These are phyloP conservation scores for Drosophila mauritiana DNA, from an alignment of 1,140 invertebrate species.

Conservation along the genomic window DNA sequence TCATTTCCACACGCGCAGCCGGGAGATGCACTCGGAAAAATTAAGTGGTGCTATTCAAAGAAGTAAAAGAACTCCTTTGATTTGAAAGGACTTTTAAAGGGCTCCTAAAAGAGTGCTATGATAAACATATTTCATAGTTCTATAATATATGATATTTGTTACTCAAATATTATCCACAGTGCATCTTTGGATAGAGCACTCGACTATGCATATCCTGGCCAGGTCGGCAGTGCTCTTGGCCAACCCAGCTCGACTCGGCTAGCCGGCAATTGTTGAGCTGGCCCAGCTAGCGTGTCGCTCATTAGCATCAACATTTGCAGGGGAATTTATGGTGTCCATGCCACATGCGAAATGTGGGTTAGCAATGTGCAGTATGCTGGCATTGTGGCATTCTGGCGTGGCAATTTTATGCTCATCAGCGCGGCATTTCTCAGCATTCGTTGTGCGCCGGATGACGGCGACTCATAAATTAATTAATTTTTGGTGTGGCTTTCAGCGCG, in stretches of 20 bases:
- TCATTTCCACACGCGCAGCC: conserved; percentile 13
- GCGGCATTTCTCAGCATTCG: conserved; percentile 71
- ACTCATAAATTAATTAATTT: conserved; percentile 83
- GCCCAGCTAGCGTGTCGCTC: conserved; percentile 79
- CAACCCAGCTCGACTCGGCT: conserved; percentile 11
- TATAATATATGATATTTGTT: too few species aligned
- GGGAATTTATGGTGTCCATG: conserved; percentile 73
- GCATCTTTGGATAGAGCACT: conserved; percentile 5
- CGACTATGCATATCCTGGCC: conserved; percentile 24
- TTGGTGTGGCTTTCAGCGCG: conserved; percentile 81
- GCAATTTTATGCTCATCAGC: conserved; percentile 80
- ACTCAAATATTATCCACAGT: not conserved
- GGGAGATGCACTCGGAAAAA: conserved; percentile 8
- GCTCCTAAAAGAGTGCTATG: not conserved
- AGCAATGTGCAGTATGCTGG: conserved; percentile 45
- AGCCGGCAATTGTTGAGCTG: conserved; percentile 67
- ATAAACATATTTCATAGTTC: not conserved
- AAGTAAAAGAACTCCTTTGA: too few species aligned
- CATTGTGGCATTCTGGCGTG: conserved; percentile 17
- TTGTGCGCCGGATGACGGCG: conserved; percentile 31
- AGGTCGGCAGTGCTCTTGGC: conserved; percentile 9
- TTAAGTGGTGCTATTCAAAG: not conserved
- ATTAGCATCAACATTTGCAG: conserved; percentile 78
- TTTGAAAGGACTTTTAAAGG: not conserved
- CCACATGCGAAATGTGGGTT: conserved; percentile 78